Base-by-base conservation (phyloP, 92 coral and sea anemone genomes). In the Phymanthus crucifer region DNA sequence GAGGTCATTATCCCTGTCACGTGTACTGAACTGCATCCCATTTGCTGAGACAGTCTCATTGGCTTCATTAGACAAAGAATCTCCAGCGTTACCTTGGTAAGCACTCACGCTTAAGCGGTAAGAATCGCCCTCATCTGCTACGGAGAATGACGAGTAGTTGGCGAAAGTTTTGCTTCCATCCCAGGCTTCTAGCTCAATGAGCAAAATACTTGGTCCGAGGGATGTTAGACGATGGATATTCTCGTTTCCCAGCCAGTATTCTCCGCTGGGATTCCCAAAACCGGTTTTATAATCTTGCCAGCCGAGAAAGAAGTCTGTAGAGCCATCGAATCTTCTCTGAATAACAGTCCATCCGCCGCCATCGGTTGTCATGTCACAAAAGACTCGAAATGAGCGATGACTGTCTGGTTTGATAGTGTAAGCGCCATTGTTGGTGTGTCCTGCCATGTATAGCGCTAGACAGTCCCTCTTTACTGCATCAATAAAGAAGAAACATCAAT, bases 1-100 rank as follows among this genome's bases (percentile, higher is more conserved):
- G 17, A 35, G 29, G 14, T 70, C 74, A 34, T 70, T 70, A 40
- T 70, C 74, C 45, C 3, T 70, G 27, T 70, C 74, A 35, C 74
- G 45, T 35, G 74, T 70, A 24, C 74, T 70, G 50, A 70, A 70
- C 18, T 21, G 4, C 74, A 70, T 70, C 29, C 74, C 74, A 70
- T 70, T 40, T 1, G 27, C 23, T 0, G 24, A 12, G 11, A 40
- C 43, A 35, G 19, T 34, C 45, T 35, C 27, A 70, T 70, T 70
- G 46, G 46, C 26, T 40, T 32, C 74, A 70, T 34, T 26, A 0
- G 77, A 74, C 40, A 86, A 37, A 43, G 85, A 73, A 57, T 86
- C 86, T 32, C 78, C 78, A 29, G 86, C 86, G 73, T 27, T 80
- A 18, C 89, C 89, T 10, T 78, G 54, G 65, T 79, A 79, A 5